Evolutionary conservation across 2,113 vertebrate species (phyloP).

Genomic region (Gymnogyps californianus): DNA sequence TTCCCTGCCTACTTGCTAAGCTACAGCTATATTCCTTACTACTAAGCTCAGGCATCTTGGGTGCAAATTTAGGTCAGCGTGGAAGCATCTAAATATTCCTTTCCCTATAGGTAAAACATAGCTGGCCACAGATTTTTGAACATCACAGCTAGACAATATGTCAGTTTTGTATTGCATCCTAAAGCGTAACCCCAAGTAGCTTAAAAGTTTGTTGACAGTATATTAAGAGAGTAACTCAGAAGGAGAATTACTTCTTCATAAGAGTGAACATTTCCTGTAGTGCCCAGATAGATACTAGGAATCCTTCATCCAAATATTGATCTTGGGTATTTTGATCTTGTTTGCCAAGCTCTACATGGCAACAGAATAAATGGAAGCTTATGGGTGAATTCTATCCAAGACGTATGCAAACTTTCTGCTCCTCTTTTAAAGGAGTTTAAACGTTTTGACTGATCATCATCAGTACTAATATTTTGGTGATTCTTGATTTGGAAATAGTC

Average conservation of each 20-base stretch:
- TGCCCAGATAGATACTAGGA: neutral
- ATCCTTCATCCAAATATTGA: neutral
- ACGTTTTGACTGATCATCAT: neutral
- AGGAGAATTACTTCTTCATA: neutral
- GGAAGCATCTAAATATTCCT: neutral
- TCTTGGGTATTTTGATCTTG: neutral
- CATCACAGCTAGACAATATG: neutral
- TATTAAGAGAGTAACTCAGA: neutral
- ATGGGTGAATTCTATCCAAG: neutral
- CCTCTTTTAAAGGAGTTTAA: neutral
- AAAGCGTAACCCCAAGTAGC: neutral
- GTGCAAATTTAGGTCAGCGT: neutral
- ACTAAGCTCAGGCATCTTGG: neutral
- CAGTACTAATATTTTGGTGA: neutral
- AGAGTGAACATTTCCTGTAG: neutral
- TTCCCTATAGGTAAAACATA: neutral
- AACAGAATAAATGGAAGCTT: neutral
- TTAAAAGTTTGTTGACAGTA: neutral
- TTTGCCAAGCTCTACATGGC: neutral
- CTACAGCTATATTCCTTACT: neutral
- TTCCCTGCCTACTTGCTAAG: neutral
- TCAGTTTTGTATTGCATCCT: neutral
- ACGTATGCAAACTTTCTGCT: neutral
- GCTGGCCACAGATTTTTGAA: neutral
- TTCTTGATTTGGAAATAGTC: slow-evolving; percentile 1